Base-by-base conservation (phyloP, 2,113 vertebrate genomes). In the Gasterosteus nipponicus region DNA sequence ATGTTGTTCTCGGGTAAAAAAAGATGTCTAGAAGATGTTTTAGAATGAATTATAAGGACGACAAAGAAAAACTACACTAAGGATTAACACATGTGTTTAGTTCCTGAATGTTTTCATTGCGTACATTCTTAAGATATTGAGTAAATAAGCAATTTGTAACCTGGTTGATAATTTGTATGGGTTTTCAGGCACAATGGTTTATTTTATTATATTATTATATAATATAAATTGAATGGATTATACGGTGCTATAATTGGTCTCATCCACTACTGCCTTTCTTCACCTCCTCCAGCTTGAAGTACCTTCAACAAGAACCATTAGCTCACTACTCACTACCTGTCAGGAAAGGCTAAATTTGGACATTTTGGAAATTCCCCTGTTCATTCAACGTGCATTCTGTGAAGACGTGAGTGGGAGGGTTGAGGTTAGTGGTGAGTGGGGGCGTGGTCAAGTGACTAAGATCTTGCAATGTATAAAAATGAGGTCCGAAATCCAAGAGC, bases 301-400 rank as follows among this genome's bases (percentile, higher is more conserved):
- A 67, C 39, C 1, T 33, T 31, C 51, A 79, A 60, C 77, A 75
- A 62, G 12, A 51, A 29, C 47, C 73, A 75, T 78, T 62, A 69
- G 6, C 47, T 3, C 46, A 56, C 47, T 31, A 44, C 59, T 77
- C 57, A 73, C 69, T 73, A 65, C 33, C 7, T 87, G 3, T 82
- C 81, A 78, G 57, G 67, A 75, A 76, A 80, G 68, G 39, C 66
- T 89, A 82, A 83, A 89, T 85, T 74, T 83, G 69, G 82, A 89
- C 75, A 84, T 90, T 89, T 86, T 83, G 89, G 92, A 92, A 93
- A 82, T 82, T 82, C 90, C 92, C 92, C 26, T 9, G 22, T 56
- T 26, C 39, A 62, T 53, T 81, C 10, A 84, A 51, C 66, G 51
- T 42, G 35, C 53, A 67, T n/a, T 22, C 29, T 81, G 76, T 79